Conservation (phyloP, 2,797 vertebrate species). For the Liasis olivaceus region DNA sequence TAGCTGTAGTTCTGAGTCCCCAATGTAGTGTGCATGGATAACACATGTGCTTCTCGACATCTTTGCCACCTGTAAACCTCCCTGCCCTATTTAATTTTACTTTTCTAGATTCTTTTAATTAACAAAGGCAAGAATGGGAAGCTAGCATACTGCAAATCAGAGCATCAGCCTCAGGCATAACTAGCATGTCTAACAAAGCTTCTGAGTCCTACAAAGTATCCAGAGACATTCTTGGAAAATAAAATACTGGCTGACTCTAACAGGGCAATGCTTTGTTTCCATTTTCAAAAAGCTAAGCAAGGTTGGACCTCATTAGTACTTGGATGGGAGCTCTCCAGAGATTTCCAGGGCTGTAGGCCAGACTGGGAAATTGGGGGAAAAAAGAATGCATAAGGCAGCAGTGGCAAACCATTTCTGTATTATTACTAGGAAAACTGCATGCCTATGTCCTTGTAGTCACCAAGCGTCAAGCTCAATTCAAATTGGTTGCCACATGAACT, state of each 20-base stretch:
- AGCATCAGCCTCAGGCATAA: neutral
- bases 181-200: neutral
- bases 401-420: neutral
- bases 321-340: neutral
- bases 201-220: neutral
- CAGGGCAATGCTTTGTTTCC: neutral
- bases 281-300: neutral
- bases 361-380: too few relatives aligned
- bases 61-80: neutral
- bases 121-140: neutral
- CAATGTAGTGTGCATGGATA: neutral
- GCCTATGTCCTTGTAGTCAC: neutral
- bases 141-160: neutral
- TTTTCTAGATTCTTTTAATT: neutral
- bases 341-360: neutral
- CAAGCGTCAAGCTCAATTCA: neutral
- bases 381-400: neutral
- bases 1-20: neutral
- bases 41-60: neutral
- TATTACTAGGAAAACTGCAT: neutral
- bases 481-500: neutral
- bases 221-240: neutral
- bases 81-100: neutral
- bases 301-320: neutral
- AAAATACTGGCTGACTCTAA: neutral